These are phyloP conservation scores for Palythoa heliodiscus DNA, from an alignment of 92 coral and sea anemone species.

Conservation along the genomic window DNA sequence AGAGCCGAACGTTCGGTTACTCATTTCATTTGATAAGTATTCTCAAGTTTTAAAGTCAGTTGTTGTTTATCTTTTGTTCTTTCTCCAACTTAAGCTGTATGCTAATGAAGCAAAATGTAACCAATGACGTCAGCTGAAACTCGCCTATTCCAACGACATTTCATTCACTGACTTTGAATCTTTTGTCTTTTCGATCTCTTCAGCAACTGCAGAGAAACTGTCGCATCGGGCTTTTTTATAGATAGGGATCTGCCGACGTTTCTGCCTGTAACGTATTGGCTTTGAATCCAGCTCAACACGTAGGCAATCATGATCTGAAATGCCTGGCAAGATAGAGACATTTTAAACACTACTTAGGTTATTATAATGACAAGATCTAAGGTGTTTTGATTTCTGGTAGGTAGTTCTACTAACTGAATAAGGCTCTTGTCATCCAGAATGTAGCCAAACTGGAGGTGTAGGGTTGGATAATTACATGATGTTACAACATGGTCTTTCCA, in stretches of 20 bases:
- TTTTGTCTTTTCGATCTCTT: no score
- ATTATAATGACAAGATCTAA: conserved; percentile 55
- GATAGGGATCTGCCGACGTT: conserved; percentile 52
- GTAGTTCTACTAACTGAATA: conserved; percentile 12
- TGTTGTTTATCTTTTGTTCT: no score
- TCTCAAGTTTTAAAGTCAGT: no score
- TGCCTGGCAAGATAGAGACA: conserved; percentile 45
- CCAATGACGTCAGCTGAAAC: no score
- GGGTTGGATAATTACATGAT: conserved; percentile 25
- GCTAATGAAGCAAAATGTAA: no score
- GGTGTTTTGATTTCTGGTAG: conserved; percentile 58
- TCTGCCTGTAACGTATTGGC: conserved; percentile 59
- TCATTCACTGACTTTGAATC: no score
- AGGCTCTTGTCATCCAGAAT: conserved; percentile 42
- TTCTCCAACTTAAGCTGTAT: no score
- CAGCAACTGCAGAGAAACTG: conserved; percentile 30
- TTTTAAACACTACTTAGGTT: conserved; percentile 45
- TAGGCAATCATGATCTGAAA: conserved; percentile 33
- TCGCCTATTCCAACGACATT: no score
- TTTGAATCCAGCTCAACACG: conserved; percentile 29
- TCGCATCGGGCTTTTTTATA: conserved; percentile 57
- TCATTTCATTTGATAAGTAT: no score
- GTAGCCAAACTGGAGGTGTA: conserved; percentile 32
- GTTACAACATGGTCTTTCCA: conserved; percentile 53
- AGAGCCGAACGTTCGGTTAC: no score